phyloP scores from a whole-genome alignment of 2,888 invertebrate genomes.

The Seira musarum region DNA sequence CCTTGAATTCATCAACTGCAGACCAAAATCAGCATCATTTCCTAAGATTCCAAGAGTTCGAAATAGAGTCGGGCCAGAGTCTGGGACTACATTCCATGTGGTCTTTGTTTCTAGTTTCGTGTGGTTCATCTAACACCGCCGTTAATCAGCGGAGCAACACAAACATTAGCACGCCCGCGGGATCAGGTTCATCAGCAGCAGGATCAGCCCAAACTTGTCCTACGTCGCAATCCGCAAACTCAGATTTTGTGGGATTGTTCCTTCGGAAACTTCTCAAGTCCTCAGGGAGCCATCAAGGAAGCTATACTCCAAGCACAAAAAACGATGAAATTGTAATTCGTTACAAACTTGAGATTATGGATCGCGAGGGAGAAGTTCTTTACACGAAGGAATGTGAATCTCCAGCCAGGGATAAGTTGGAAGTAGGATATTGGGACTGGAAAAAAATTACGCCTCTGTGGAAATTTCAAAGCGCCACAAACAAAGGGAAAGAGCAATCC shows the following conservation, averaged over 20 bases:
- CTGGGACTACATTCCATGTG: slow-evolving; percentile 42
- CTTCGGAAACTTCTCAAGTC: slow-evolving; percentile 32
- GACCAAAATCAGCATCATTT: slow-evolving; percentile 10
- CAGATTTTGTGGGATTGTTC: slow-evolving; percentile 45
- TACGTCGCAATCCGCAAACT: slow-evolving; percentile 27
- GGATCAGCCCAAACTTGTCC: too few relatives aligned
- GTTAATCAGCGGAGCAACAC: slow-evolving; percentile 16
- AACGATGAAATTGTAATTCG: slow-evolving; percentile 30
- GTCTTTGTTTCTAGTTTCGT: slow-evolving; percentile 46
- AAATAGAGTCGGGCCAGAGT: slow-evolving; percentile 44
- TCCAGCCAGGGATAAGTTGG: slow-evolving; percentile 22
- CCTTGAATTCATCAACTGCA: background rate
- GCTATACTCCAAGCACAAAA: slow-evolving; percentile 1
- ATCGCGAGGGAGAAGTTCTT: slow-evolving; percentile 39
- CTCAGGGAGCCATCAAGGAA: background rate
- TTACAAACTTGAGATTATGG: slow-evolving; percentile 45
- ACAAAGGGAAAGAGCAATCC: slow-evolving; percentile 27
- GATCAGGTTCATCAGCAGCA: too few relatives aligned
- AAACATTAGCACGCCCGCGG: background rate
- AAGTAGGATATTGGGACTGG: slow-evolving; percentile 50
- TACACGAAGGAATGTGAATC: slow-evolving; percentile 44
- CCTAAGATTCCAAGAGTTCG: slow-evolving; percentile 39
- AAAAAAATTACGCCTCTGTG: slow-evolving; percentile 43
- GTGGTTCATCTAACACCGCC: slow-evolving; percentile 27
- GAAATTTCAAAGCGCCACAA: slow-evolving; percentile 26